Conservation (phyloP, 2,888 invertebrate genomes). For the Notocelia uddmanniana region DNA sequence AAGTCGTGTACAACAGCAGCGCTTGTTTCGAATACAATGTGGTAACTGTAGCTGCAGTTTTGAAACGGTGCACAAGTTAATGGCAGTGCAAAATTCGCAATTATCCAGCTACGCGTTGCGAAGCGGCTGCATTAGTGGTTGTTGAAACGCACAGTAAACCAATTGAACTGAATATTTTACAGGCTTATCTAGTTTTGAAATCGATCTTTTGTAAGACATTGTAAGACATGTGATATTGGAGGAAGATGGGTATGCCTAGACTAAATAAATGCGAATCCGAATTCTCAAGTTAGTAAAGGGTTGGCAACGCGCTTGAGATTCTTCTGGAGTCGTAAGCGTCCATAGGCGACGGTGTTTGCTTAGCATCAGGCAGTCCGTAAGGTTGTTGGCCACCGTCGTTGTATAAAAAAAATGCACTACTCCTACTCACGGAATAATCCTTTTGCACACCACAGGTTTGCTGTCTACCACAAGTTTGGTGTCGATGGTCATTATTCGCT, state of each 20-base stretch:
- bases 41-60: conserved; percentile 42
- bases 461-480: too few relatives aligned
- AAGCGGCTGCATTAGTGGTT: conserved; percentile 38
- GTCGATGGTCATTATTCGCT: too few relatives aligned
- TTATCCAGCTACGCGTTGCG: conserved; percentile 45
- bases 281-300: too few relatives aligned
- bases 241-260: neutral
- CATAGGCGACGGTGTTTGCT: too few relatives aligned
- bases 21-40: conserved; percentile 23
- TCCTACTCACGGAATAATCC: too few relatives aligned
- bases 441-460: too few relatives aligned
- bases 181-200: conserved; percentile 34
- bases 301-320: too few relatives aligned
- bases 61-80: conserved; percentile 43
- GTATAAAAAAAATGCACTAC: too few relatives aligned
- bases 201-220: conserved; percentile 6
- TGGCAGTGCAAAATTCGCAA: conserved; percentile 44
- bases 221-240: conserved; percentile 8
- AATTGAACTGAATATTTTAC: conserved; percentile 36
- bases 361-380: too few relatives aligned
- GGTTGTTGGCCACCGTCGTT: too few relatives aligned
- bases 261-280: neutral
- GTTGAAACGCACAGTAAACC: conserved; percentile 30
- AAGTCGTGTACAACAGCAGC: conserved; percentile 11
- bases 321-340: too few relatives aligned